Base-by-base conservation (phyloP, 1,140 invertebrate species). In the Drosophila ananassae region DNA sequence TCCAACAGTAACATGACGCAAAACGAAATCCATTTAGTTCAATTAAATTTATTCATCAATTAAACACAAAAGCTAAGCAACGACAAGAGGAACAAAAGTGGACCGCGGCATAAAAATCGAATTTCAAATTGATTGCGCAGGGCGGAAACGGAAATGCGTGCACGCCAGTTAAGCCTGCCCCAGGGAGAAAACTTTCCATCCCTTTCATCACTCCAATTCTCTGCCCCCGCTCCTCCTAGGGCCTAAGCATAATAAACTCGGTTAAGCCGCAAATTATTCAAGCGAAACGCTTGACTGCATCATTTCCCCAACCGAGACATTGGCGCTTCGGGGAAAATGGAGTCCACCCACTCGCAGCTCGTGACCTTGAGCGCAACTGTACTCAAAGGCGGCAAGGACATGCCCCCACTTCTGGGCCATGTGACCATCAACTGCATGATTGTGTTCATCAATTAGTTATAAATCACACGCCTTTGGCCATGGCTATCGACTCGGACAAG, bases 1-100 rank as follows among this genome's bases (percentile, higher is more conserved):
- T 37, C 34, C 72, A 63, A 51, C 21, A 21, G 58, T 44, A 60
- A 72, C 56, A 56, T 50, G 48, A 66, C 73, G 46, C 71, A 71
- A 62, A 77, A 54, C 75, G 61, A 83, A 87, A 89, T 73, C 83
- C 83, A 89, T 89, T 89, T 89, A 66, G 84, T 89, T 83, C 83
- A 79, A 89, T 89, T 89, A 83, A 89, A 83, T 79, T 73, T 89
- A 89, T 89, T 89, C 76, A 89, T 79, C 83, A 89, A 83, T 89
- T 83, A 83, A 89, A 89, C 89, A 77, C 73, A 69, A 82, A 82
- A 39, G 55, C 79, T 77, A 82, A 79, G 64, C 67, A 77, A 77
- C 69, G 81, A 50, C 34, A 47, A 57, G 34, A 41, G 22, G 34
- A 64, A 73, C 34, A 74, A 48, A 52, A 39, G 13, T n/a, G 44